Evolutionary conservation across 1,140 invertebrate genomes (phyloP).

Genomic region (Armadillidium nasatum): DNA sequence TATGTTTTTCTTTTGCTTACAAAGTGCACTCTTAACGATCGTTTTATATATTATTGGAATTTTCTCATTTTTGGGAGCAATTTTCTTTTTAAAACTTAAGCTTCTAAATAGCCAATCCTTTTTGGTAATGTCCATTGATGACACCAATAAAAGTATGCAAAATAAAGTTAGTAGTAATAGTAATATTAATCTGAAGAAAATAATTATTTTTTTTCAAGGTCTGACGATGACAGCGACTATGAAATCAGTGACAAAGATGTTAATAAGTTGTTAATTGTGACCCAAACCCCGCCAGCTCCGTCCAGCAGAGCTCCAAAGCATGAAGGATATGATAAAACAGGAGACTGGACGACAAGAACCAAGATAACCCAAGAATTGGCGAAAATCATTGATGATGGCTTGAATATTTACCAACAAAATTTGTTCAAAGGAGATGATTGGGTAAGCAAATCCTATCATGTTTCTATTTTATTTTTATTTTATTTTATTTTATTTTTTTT

Average conservation of each 20-base stretch:
- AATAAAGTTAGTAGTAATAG: no score
- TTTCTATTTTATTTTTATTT: no score
- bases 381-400: slow-evolving; percentile 89
- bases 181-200: no score
- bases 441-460: not conserved
- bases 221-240: slow-evolving; percentile 57
- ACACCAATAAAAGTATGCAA: no score
- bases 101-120: no score
- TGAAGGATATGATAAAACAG: slow-evolving; percentile 82
- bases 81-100: no score
- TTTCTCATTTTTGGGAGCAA: no score
- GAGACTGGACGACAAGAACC: slow-evolving; percentile 73
- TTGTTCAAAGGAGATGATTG: slow-evolving; percentile 60
- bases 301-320: slow-evolving; percentile 76
- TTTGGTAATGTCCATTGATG: no score
- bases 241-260: slow-evolving; percentile 90
- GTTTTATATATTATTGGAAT: no score
- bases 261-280: slow-evolving; percentile 92
- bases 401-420: slow-evolving; percentile 91
- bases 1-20: no score
- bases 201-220: not conserved
- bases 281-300: slow-evolving; percentile 73
- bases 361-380: slow-evolving; percentile 91
- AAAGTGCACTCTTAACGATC: no score
- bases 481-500: not conserved